phyloP scores from a whole-genome alignment of 2,888 invertebrate genomes.

The Desoria tigrina region DNA sequence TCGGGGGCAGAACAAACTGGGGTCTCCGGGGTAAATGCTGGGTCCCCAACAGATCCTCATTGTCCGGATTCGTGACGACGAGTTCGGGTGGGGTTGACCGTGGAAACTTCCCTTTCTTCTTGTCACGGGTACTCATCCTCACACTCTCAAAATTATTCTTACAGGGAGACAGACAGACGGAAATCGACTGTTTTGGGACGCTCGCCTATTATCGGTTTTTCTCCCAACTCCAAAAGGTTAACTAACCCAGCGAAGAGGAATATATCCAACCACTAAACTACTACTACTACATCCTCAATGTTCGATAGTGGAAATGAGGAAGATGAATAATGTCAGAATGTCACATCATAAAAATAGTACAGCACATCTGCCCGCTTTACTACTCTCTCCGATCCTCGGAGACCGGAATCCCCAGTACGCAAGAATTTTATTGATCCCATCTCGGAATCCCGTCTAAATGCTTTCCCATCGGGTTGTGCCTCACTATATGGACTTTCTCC shows the following conservation, averaged over 20 bases:
- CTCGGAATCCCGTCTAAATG: background rate
- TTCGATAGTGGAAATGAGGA: background rate
- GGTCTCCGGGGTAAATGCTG: slow-evolving; percentile 5
- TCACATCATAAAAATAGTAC: slow-evolving; percentile 13
- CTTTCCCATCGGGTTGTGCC: slow-evolving; percentile 5
- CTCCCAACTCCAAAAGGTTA: slow-evolving; percentile 14
- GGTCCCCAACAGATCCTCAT: slow-evolving; percentile 4
- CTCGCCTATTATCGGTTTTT: background rate
- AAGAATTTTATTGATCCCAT: slow-evolving; percentile 21
- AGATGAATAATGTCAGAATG: slow-evolving; percentile 19
- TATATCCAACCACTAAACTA: background rate
- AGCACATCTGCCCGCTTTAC: slow-evolving; percentile 14
- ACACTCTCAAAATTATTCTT: background rate
- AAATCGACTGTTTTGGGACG: background rate
- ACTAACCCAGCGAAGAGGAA: slow-evolving; percentile 1
- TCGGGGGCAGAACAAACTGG: slow-evolving; percentile 11
- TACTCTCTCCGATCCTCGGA: background rate
- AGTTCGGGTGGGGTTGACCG: slow-evolving; percentile 4
- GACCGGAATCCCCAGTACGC: slow-evolving; percentile 6
- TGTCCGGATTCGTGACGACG: slow-evolving; percentile 11
- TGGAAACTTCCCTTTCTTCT: background rate
- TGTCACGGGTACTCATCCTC: slow-evolving; percentile 6
- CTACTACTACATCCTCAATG: background rate
- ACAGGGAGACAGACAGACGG: background rate
- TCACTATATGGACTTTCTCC: background rate